phyloP scores from a whole-genome alignment of 2,888 invertebrate species.

The Agrotis clavis region DNA sequence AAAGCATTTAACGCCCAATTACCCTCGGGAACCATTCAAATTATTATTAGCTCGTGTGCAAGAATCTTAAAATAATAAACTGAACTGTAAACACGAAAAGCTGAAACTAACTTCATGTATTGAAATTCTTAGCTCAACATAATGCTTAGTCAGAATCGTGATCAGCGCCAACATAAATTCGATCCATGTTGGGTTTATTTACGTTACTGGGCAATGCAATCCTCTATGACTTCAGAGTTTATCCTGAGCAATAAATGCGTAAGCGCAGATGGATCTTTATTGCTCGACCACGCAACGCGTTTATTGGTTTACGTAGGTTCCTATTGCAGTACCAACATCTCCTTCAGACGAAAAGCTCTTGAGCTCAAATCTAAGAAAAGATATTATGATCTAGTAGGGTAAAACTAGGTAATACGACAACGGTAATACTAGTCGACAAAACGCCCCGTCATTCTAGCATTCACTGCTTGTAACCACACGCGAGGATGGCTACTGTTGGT shows the following conservation, averaged over 20 bases:
- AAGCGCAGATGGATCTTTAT: conserved; percentile 26
- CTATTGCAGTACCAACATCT: neutral
- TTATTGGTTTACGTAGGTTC: neutral
- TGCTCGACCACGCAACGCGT: conserved; percentile 10
- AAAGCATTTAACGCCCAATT: conserved; percentile 39
- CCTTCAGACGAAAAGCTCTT: too few species aligned
- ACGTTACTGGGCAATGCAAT: conserved; percentile 10
- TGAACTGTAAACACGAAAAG: conserved; percentile 2
- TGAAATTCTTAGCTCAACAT: conserved; percentile 6
- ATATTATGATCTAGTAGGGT: too few species aligned
- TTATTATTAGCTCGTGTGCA: conserved; percentile 46
- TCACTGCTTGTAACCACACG: too few species aligned
- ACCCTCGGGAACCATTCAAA: conserved; percentile 26
- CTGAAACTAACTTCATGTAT: conserved; percentile 23
- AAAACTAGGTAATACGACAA: too few species aligned
- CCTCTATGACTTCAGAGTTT: conserved; percentile 17
- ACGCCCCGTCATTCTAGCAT: too few species aligned
- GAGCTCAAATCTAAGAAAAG: too few species aligned
- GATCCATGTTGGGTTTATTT: conserved; percentile 42
- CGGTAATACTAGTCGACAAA: too few species aligned
- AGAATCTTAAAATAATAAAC: conserved; percentile 51
- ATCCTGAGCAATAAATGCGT: conserved; percentile 29
- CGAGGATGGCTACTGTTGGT: too few species aligned
- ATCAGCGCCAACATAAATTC: conserved; percentile 22
- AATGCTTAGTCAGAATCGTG: conserved; percentile 24